Base-by-base conservation (phyloP, 2,113 vertebrate genomes). In the Dissostichus mawsoni region DNA sequence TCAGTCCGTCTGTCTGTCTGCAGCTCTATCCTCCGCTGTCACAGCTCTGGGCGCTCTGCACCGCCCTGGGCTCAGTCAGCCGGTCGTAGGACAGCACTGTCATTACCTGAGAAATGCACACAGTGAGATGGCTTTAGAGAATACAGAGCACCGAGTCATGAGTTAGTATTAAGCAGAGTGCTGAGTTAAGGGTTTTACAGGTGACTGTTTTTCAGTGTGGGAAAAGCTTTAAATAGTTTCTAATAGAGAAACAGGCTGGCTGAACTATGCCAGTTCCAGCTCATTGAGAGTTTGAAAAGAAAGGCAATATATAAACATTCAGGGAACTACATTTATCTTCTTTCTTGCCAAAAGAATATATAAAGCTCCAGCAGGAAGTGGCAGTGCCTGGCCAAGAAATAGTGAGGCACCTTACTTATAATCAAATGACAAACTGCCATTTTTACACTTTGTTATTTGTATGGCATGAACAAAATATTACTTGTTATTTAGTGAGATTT, bases 61-160 rank as follows among this genome's bases (percentile, higher is more conserved):
- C 85, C 0, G 69, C 84, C 67, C 66, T 87, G 17, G 94, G 92
- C 81, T 95, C 95, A n/a, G 93, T 82, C 82, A 97, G 90, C 10
- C 93, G 94, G 1, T 89, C 78, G 33, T 96, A 96, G 45, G 95
- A 97, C 64, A 96, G 69, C 13, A 61, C 90, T 17, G 95, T 93
- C 96, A 97, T 96, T 56, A 96, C 89, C 96, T 97, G 87, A 8
- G 52, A 45, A 62, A 76, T 9, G 33, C n/a, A 89, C 61, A 51
- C 36, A 8, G 3, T 61, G 65, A 70, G 59, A 56, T 71, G 65
- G 29, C 80, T 82, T 79, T 11, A 25, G 73, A 76, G 66, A 76
- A 83, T 41, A 63, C 50, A 62, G 55, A 52, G 72, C 41, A 33
- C 20, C 36, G 3, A 76, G 82, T 74, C 53, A 41, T 8, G 36